Base-by-base conservation (phyloP, 1,140 invertebrate species). In the Mactra quadrangularis region DNA sequence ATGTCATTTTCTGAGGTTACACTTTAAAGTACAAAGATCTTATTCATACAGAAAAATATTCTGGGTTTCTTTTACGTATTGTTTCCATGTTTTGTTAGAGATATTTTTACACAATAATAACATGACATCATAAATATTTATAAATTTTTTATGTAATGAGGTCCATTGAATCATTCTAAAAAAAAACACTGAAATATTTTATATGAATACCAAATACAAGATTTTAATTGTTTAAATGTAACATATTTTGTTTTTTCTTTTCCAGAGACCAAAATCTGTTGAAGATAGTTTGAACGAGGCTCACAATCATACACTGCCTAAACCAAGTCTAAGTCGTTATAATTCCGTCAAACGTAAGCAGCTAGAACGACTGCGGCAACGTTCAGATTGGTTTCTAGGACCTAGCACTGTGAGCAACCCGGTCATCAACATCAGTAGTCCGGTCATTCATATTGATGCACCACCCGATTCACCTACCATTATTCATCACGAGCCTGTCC, bases 341-440 rank as follows among this genome's bases (percentile, higher is more conserved):
- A 91, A 91, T 77, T 91, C 90, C 25, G 90, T 92, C 13, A 92
- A 91, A 75, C 87, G 90, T 25, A 91, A 90, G 75, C 91, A 92
- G 62, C 79, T 92, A 33, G 90, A 92, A 64, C 78, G 90, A 29
- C 84, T 92, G 59, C 84, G 90, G 13, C 90, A 91, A 76, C 86
- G 91, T 22, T 91, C 91, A 7, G 89, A 91, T 82, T 92, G 91
- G 91, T 92, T 92, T 78, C 87, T 91, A 33, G 89, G 90, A 71
- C 90, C 90, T n/a, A 83, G 31, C 66, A 89, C 83, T 66, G 47
- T 74, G 0, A 82, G 76, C 68, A 85, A 75, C 45, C 83, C 62
- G 47, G 70, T 66, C 47, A 77, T 86, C 59, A 78, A 60, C 72
- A 77, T 84, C 59, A 82, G 72, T 60, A 85, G 79, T 55, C 84